Base-by-base conservation (phyloP, 1,140 invertebrate genomes). In the Drosophila arizonae region DNA sequence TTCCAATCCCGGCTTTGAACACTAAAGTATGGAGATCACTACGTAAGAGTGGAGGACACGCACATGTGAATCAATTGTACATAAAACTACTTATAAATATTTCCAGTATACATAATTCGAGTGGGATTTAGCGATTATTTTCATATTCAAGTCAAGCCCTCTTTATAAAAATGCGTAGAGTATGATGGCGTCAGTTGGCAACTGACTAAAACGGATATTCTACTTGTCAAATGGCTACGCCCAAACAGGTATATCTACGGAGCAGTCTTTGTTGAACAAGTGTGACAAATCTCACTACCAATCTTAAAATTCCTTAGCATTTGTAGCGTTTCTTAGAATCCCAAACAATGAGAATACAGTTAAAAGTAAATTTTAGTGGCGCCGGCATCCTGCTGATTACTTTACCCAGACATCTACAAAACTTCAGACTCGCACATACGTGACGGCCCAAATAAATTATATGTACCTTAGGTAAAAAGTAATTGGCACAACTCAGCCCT, bases 241-340 rank as follows among this genome's bases (percentile, higher is more conserved):
- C 28, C n/a, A 13, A 39, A 67, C 71, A 75, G 57, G 60, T 65
- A 10, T 0, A 33, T 33, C 6, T 33, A 33, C 68, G 61, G 66
- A 50, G 69, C 13, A 57, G 57, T 48, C 39, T 48, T 57, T 63
- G 56, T 41, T 57, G 65, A 64, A 65, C 79, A 71, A 79, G 82
- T 88, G 82, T 88, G 76, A 88, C 87, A 87, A 87, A 84, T 87
- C 73, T 76, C 84, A 65, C 78, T 70, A 51, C 30, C 15, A 9
- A 63, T 45, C 26, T 64, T 56, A 55, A 52, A 73, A 76, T 76
- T 76, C 68, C 63, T 13, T 15, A 73, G 58, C 76, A 61, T 64
- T 70, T 64, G 36, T 54, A 43, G 41, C 17, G 48, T 54, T 86
- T 87, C 81, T 48, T 26, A 26, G 81, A 86, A 87, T 78, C 81